Percentiles rank a stretch among this genome's conserved stretches.
Evolutionary conservation across 2,888 invertebrate species (phyloP).

Genomic region (Clistopyga incitator): DNA sequence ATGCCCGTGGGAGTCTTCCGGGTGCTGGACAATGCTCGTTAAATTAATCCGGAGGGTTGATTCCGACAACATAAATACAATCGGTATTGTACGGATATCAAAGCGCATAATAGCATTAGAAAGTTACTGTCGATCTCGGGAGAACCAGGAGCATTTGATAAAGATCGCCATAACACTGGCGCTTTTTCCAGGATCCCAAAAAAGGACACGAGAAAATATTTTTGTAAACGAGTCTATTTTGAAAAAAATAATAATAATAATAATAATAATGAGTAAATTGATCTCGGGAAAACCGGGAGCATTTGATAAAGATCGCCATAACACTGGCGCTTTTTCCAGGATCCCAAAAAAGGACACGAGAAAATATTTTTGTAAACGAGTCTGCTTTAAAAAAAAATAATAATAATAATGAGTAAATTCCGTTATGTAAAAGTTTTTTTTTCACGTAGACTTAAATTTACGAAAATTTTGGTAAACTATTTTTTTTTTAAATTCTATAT

Average conservation of each 20-base stretch:
- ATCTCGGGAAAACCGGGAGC: background rate
- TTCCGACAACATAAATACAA: background rate
- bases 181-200: background rate
- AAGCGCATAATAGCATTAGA: constrained; percentile 6
- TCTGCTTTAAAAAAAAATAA: too few relatives aligned
- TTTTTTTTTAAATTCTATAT: too few relatives aligned
- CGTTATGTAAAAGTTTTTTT: too few relatives aligned
- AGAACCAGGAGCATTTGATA: background rate
- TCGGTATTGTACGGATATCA: background rate
- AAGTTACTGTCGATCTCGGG: background rate
- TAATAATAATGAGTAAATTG: too few relatives aligned
- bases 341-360: too few relatives aligned
- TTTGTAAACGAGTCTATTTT: too few relatives aligned
- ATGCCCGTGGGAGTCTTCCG: constrained; percentile 19
- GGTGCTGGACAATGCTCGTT: constrained; percentile 19
- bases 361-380: too few relatives aligned
- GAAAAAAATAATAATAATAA: too few relatives aligned
- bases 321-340: background rate
- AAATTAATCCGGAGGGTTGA: background rate
- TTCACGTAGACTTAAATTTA: too few relatives aligned
- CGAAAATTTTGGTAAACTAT: too few relatives aligned
- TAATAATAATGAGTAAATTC: too few relatives aligned
- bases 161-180: constrained; percentile 6
- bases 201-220: too few relatives aligned
- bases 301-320: constrained; percentile 9